A percentile compares a stretch with the other conserved stretches of the same genome.
Conservation (phyloP, 2,797 vertebrate genomes). For the Sus cebifrons region DNA sequence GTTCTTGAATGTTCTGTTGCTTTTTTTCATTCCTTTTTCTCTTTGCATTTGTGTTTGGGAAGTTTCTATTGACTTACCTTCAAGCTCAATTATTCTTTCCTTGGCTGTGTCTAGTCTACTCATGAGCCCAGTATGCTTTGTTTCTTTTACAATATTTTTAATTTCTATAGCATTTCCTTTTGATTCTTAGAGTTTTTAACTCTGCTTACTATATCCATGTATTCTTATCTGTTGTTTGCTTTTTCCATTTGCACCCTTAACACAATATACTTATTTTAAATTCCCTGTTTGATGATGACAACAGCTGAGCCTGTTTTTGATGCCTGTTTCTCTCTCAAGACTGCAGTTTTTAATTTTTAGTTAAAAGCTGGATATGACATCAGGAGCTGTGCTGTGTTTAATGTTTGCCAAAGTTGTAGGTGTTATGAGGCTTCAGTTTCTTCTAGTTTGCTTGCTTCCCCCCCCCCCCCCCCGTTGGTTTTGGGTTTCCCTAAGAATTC, state of each 20-base stretch:
- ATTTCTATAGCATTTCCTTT: background rate
- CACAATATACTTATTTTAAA: background rate
- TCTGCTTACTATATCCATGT: background rate
- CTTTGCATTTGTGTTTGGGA: background rate
- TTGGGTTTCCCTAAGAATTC: background rate
- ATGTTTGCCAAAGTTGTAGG: background rate
- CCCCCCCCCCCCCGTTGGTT: background rate
- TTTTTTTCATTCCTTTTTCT: background rate
- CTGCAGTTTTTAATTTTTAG: background rate
- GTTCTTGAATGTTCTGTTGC: background rate
- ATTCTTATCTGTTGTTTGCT: background rate
- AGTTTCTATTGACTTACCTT: background rate
- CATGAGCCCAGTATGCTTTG: background rate
- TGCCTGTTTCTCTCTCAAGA: background rate
- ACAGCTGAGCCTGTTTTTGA: background rate
- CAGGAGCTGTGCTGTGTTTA: background rate
- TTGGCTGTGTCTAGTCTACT: background rate
- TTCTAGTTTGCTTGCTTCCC: background rate
- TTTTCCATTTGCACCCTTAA: constrained; percentile 13
- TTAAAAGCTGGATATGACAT: background rate
- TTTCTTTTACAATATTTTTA: background rate
- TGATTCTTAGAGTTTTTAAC: background rate
- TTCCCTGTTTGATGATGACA: background rate
- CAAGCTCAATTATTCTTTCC: background rate
- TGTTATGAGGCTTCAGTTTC: background rate